Percentiles rank a stretch among this genome's conserved stretches.
Evolutionary conservation across 2,888 invertebrate genomes (phyloP).

Genomic region (Tipula unca): DNA sequence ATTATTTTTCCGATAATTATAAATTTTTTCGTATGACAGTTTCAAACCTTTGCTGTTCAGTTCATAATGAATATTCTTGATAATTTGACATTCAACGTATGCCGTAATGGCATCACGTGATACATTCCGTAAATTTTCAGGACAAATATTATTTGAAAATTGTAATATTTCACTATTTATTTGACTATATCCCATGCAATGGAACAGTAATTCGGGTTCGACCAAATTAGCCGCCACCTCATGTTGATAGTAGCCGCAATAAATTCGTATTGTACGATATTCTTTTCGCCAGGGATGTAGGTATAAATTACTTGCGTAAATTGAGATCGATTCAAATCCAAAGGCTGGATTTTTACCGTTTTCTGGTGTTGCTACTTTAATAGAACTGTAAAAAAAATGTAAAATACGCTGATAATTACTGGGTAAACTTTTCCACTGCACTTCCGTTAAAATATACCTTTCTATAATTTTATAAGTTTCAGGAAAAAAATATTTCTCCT

Average conservation of each 20-base stretch:
- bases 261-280: constrained; percentile 64
- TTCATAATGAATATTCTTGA: constrained; percentile 65
- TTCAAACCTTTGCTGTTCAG: constrained; percentile 49
- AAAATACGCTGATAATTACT: background rate
- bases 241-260: constrained; percentile 82
- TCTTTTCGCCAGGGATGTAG: constrained; percentile 86
- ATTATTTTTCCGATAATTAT: constrained; percentile 37
- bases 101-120: constrained; percentile 79
- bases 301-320: constrained; percentile 77
- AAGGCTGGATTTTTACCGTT: constrained; percentile 52
- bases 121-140: constrained; percentile 68
- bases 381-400: background rate
- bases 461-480: constrained; percentile 70
- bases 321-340: constrained; percentile 76
- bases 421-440: background rate
- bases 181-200: constrained; percentile 73
- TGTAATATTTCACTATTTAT: constrained; percentile 46
- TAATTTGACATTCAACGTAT: constrained; percentile 79
- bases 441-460: constrained; percentile 32
- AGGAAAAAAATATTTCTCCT: constrained; percentile 66
- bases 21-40: constrained; percentile 59
- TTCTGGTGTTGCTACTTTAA: background rate
- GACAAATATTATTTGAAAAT: constrained; percentile 69
- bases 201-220: constrained; percentile 67
- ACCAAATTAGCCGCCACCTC: constrained; percentile 73